Conservation (phyloP, 2,113 vertebrate genomes). For the Falcunculus frontatus region DNA sequence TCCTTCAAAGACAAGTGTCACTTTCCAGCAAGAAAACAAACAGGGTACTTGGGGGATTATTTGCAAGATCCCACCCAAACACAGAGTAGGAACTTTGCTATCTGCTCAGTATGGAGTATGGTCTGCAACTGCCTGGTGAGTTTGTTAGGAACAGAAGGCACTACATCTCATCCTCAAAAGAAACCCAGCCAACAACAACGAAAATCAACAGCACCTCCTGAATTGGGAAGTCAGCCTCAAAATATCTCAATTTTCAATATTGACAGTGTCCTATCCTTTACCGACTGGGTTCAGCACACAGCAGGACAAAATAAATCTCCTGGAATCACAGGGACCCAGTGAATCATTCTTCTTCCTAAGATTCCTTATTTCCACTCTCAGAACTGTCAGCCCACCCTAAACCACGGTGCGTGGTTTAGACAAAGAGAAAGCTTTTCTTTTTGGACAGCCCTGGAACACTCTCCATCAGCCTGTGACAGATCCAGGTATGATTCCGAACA, state of each 20-base stretch:
- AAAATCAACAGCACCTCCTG: not conserved
- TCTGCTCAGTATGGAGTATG: not conserved
- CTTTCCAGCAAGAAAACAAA: slow-evolving; percentile 43
- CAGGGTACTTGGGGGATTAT: not conserved
- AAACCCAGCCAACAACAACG: not conserved
- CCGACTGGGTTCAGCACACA: rapidly evolving
- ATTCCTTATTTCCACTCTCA: not conserved
- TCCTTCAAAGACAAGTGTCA: slow-evolving; percentile 11
- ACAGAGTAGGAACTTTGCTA: not conserved
- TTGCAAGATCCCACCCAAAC: not conserved
- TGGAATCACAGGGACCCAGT: not conserved
- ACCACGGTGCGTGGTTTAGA: rapidly evolving
- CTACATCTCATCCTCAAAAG: not conserved
- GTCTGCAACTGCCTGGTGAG: not conserved
- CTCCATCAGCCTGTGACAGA: not conserved
- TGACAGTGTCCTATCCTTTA: not conserved
- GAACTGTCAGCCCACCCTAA: not conserved
- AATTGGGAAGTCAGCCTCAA: not conserved
- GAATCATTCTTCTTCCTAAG: not conserved
- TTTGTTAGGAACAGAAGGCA: not conserved
- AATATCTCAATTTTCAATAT: not conserved
- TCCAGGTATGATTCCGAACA: not conserved
- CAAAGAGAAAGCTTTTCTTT: not conserved
- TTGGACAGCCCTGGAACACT: not conserved
- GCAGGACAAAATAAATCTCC: not conserved